Evolutionary conservation across 2,113 vertebrate species (phyloP), one percentile per base, ranked within the genome.

Genomic region (Myrmophylax atrothorax): DNA sequence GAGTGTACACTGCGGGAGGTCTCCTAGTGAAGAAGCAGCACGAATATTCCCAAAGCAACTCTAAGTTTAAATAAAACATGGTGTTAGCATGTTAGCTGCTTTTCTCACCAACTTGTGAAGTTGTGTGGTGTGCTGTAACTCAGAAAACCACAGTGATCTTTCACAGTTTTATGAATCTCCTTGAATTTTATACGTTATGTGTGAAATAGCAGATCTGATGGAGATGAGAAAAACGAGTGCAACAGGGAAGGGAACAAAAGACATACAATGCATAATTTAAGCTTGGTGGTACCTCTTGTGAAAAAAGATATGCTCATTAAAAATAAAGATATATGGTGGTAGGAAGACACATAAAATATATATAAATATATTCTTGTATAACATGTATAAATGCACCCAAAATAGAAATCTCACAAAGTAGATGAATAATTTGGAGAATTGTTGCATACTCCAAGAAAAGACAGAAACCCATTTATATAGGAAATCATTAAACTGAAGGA

Each of bases 401-500:
- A 90, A 63, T 4, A 64, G 38, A 74, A n/a, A 55, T 56, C 22
- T 72, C 26, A 64, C 4, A 37, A 84, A 81, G 35, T 14, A 74
- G 38, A 66, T 66, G 37, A 95, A 67, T 3, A 87, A 77, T 29
- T 47, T 42, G 58, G 46, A 82, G 78, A 82, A 70, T 35, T 73
- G 56, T n/a, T 75, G 25, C 37, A 46, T 0, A 2, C 26, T 76
- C 55, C 42, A 75, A 88, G 73, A 93, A 89, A 91, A 82, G 58
- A 59, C n/a, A 80, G 22, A 86, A 77, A 81, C 3, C 6, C 8
- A 2, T 1, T 59, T 59, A 63, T 47, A 90, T 14, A 91, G 70
- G 58, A 96, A 96, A 95, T 90, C 83, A 69, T 92, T 96, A 90
- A 60, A 92, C 24, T 44, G 59, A 86, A 90, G 94, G 14, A 92